Conservation (phyloP, 1,140 invertebrate species). For the Pentalonia nigronervosa region DNA sequence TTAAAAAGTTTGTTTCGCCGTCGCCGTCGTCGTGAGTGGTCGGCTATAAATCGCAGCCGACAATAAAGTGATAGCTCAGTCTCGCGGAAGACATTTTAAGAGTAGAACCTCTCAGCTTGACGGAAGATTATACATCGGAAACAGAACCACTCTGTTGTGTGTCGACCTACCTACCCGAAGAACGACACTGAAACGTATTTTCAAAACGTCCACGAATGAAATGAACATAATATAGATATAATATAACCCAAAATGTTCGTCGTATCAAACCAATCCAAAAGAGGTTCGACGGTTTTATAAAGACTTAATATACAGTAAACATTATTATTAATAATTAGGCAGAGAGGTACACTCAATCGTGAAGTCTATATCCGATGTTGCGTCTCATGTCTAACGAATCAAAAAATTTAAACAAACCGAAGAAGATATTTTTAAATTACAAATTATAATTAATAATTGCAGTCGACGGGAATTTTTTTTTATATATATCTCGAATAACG, state of each 20-base stretch:
- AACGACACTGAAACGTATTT: neutral
- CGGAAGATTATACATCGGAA: neutral
- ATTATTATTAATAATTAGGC: neutral
- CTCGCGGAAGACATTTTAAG: neutral
- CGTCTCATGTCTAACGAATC: neutral
- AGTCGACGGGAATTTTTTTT: neutral
- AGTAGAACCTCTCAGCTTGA: neutral
- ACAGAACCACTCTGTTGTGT: neutral
- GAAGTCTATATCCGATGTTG: neutral
- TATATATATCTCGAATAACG: neutral
- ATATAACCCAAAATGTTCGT: neutral
- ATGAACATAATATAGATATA: neutral
- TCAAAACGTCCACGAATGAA: neutral
- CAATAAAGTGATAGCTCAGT: neutral
- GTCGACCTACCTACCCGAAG: no score
- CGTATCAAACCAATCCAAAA: neutral
- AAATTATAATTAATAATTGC: neutral
- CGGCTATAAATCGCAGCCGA: neutral
- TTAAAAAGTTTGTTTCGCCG: neutral
- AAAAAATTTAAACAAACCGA: neutral
- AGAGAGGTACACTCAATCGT: neutral
- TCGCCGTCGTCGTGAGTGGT: neutral
- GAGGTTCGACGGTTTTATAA: neutral
- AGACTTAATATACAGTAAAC: neutral
- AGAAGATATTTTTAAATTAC: neutral